phyloP scores from a whole-genome alignment of 2,888 invertebrate species.

The Drosophila fulvimacula region DNA sequence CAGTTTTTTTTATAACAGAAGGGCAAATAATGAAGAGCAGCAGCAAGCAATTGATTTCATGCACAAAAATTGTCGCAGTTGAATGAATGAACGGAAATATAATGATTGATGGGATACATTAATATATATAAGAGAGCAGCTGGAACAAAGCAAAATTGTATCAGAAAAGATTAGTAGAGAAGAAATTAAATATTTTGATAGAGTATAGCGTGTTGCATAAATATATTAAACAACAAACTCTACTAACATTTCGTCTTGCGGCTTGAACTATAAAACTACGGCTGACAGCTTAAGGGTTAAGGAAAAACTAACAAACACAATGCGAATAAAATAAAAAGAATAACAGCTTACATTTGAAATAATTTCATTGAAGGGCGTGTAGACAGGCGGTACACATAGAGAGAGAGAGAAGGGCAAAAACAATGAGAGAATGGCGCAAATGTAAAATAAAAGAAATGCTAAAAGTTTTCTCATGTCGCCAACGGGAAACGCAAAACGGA shows the following conservation, averaged over 20 bases:
- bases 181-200: no score
- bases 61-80: not conserved
- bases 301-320: conserved; percentile 21
- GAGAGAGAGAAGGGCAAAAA: not conserved
- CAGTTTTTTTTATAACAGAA: not conserved
- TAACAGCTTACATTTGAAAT: conserved; percentile 53
- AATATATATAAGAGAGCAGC: conserved; percentile 1
- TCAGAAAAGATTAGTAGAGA: not conserved
- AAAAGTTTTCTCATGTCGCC: conserved; percentile 74
- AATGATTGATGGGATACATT: not conserved
- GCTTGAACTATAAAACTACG: conserved; percentile 4
- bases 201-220: no score
- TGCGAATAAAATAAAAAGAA: conserved; percentile 8
- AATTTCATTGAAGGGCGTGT: conserved; percentile 49
- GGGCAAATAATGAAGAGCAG: not conserved
- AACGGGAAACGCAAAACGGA: conserved; percentile 47
- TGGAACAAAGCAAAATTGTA: not conserved
- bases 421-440: conserved; percentile 10
- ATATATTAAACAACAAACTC: not conserved
- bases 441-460: conserved; percentile 60
- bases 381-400: conserved; percentile 21
- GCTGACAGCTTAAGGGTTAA: conserved; percentile 24
- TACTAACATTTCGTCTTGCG: conserved; percentile 27
- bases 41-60: not conserved
- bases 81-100: not conserved